A percentile compares a stretch with the other conserved stretches of the same genome.
phyloP scores from a whole-genome alignment of 2,113 vertebrate species.

The pig (Sus scrofa) region T2T-Sscrofa CM000812.6:67932501-67933000 shows the following conservation, averaged over 20 bases:
- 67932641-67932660: slow-evolving; percentile 62
- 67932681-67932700: slow-evolving; percentile 45
- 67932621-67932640: slow-evolving; percentile 66
- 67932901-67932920: slow-evolving; percentile 10
- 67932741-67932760: slow-evolving; percentile 31
- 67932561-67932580: slow-evolving; percentile 65
- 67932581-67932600: slow-evolving; percentile 62
- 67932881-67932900: background rate
- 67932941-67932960: background rate
- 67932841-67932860: slow-evolving; percentile 31
- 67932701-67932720: slow-evolving; percentile 48
- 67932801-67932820: slow-evolving; percentile 40
- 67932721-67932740: background rate
- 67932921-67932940: background rate
- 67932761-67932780: slow-evolving; percentile 27
- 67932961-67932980: background rate
- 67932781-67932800: background rate
- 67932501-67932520: slow-evolving; percentile 73
- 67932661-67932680: slow-evolving; percentile 47
- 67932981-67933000: background rate
- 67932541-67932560: slow-evolving; percentile 58
- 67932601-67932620: slow-evolving; percentile 56
- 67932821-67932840: slow-evolving; percentile 45
- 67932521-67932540: slow-evolving; percentile 42
- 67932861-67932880: background rate